phyloP scores from a whole-genome alignment of 2,113 vertebrate genomes.

The Sylvilagus bachmani region DNA sequence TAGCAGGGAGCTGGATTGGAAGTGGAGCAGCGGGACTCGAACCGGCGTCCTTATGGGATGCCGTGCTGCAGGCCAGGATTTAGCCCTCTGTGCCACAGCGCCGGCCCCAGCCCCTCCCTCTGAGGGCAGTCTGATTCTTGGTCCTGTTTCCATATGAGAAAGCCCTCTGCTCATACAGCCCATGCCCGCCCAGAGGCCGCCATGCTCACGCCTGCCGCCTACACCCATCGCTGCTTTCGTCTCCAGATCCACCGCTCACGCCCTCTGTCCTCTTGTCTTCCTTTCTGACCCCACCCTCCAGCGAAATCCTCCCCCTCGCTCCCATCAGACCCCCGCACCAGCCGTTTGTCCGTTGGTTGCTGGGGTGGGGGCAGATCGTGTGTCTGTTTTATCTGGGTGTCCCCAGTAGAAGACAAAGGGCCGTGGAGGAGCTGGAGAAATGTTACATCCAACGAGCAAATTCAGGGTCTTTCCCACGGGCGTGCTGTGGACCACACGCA shows the following conservation, averaged over 20 bases:
- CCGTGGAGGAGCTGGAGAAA: neutral
- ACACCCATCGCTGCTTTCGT: neutral
- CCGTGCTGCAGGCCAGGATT: too few relatives aligned
- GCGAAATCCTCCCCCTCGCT: neutral
- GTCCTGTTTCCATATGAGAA: neutral
- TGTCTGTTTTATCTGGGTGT: conserved; percentile 54
- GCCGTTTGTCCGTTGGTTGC: neutral
- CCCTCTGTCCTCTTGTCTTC: neutral
- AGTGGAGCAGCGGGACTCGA: too few relatives aligned
- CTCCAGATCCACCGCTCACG: neutral
- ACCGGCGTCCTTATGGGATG: too few relatives aligned
- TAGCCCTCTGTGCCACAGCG: too few relatives aligned
- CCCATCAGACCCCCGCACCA: neutral
- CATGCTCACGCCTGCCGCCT: neutral
- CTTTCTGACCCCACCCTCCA: neutral
- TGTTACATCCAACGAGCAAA: neutral
- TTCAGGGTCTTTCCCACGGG: neutral
- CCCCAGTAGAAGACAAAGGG: neutral
- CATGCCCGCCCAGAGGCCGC: neutral
- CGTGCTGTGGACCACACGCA: neutral
- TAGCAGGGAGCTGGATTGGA: too few relatives aligned
- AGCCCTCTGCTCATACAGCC: neutral
- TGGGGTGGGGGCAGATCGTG: neutral
- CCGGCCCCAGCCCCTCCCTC: neutral
- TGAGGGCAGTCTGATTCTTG: neutral